Base-by-base conservation (phyloP, 2,888 invertebrate species). In the Yponomeuta plumbellus region DNA sequence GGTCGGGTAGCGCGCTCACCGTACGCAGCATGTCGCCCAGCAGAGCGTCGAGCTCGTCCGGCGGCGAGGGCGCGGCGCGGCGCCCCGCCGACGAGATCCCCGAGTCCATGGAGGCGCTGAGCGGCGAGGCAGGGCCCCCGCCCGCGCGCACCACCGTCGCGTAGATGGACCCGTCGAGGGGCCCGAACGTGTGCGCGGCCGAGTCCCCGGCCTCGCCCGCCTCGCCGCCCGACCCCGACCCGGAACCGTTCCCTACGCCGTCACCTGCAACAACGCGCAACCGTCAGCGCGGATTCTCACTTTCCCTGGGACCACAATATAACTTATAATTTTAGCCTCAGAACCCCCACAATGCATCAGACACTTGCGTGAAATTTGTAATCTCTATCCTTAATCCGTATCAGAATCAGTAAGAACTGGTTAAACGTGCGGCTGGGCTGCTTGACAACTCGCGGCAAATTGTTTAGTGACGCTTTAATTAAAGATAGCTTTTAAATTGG, bases 81-180 rank as follows among this genome's bases (percentile, higher is more conserved):
- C 92, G 88, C 77, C 94, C 94, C 86, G 94, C 94, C 69, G 96
- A 96, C 78, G 96, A 96, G 77, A 97, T 97, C 76, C 97, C 97
- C 76, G 96, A 97, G 93, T 97, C 97, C 95, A 97, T 96, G 86
- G 97, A 97, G 83, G 96, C 95, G 78, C 96, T 96, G 86, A 96
- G 94, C 76, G 95, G 94, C 79, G 95, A 95, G 75, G 94, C 93
- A 66, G 86, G 85, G 71, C 87, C 86, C 74, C 88, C 85, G 75
- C 84, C 84, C 72, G 85, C 84, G 73, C 91, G 86, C 74, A 89
- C 86, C 72, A 94, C 94, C 67, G 94, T 94, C 72, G 97, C 97
- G 93, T 97, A 97, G 77, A 97, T 94, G 77, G 97, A 97, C 74
- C 97, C 97, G 94, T 97, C 97, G 76, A 97, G 92, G 61, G 97